Evolutionary conservation across 2,797 vertebrate species (phyloP), one percentile per base, ranked within the genome.

Genomic region (Syngnathus acus): DNA sequence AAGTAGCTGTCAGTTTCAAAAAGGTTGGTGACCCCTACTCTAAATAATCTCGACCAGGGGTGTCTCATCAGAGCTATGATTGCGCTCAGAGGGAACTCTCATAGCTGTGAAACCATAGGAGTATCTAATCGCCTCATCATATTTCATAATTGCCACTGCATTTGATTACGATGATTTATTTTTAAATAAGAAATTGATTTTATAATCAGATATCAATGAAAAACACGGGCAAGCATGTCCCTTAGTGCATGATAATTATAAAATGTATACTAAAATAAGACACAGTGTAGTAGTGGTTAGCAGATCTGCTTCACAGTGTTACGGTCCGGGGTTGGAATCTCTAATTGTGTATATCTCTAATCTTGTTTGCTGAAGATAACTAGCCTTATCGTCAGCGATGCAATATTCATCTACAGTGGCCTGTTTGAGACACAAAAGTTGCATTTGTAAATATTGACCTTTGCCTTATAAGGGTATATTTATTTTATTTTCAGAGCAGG

Each of bases 51-150:
- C 9, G 10, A 26, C 53, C 21, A 26, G 23, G 21, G 23, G 11
- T 54, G 53, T 54, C 53, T 54, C 53, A 54, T 54, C 53, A 54
- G 53, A 54, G 11, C 8, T 26, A 54, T 54, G 53, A 54, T 54
- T 54, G 21, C 53, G 9, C 53, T 54, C 53, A 26, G 21, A 54
- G 53, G 53, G 11, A 51, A 11, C 21, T 9, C 21, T 54, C 14
- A 26, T n/a, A 21, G 21, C 53, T 26, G 53, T 13, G 53, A 13
- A 54, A 54, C 21, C 53, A 23, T 13, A 54, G 53, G 21, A 54
- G 21, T 54, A 21, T 26, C 21, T 53, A 53, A 53, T 48, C 21
- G 21, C 53, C 53, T 54, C 50, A 51, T 51, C 50, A 51, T 54
- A 11, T 54, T 54, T 54, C 53, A 32, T 26, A 54, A 54, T 26